These are phyloP conservation scores for Otolemur crassicaudatus DNA, from an alignment of 2,797 vertebrate species.

Conservation along the genomic window DNA sequence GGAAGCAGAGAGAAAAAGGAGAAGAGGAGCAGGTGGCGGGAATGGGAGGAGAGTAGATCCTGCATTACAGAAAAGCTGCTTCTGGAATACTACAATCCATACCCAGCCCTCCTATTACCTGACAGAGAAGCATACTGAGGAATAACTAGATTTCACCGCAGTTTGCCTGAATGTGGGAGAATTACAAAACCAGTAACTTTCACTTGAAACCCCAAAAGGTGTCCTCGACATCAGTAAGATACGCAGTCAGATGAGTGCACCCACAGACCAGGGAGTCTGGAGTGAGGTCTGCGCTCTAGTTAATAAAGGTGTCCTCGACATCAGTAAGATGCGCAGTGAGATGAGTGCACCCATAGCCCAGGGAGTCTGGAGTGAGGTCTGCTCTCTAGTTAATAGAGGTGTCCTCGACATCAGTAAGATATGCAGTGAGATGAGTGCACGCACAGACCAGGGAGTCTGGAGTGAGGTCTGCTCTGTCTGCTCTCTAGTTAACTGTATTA, in stretches of 20 bases:
- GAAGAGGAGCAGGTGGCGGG: background rate
- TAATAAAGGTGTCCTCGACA: too few species aligned
- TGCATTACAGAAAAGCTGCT: background rate
- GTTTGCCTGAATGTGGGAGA: background rate
- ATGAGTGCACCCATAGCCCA: too few species aligned
- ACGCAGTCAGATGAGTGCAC: too few species aligned
- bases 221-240: background rate
- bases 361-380: too few species aligned
- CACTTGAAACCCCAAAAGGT: background rate
- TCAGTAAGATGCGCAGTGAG: too few species aligned
- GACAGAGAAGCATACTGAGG: background rate
- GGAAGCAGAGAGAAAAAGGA: background rate
- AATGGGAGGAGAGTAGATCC: background rate
- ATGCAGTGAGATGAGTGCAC: too few species aligned
- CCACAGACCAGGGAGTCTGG: too few species aligned
- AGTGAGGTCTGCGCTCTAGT: too few species aligned
- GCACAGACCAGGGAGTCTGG: too few species aligned
- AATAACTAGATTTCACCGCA: background rate
- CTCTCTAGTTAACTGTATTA: background rate
- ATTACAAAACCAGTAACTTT: background rate
- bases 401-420: too few species aligned
- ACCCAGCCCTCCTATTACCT: background rate
- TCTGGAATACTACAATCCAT: background rate
- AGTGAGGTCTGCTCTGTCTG: background rate
- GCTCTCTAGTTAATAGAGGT: background rate